These are phyloP conservation scores for Rousettus leschenaultii DNA, from an alignment of 2,113 vertebrate species.

Conservation along the genomic window DNA sequence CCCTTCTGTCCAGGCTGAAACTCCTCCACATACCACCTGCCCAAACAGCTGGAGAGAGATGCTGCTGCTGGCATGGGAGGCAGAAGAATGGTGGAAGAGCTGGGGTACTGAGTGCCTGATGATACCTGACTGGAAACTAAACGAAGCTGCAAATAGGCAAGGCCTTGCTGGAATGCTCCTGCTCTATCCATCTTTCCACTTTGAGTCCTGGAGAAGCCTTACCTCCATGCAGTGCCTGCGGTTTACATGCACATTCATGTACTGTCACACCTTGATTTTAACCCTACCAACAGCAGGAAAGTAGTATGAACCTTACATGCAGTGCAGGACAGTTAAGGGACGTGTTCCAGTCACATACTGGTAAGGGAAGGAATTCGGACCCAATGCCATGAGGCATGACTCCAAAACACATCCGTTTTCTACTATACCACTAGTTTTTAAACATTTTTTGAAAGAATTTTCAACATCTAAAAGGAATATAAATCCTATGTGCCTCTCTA, in stretches of 20 bases:
- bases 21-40: conserved; percentile 7
- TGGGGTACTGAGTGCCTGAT: accelerated
- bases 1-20: background rate
- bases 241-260: accelerated
- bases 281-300: background rate
- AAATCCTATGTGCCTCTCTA: background rate
- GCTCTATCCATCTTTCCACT: accelerated
- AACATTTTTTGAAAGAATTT: background rate
- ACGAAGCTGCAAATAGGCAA: background rate
- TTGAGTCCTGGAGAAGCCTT: background rate
- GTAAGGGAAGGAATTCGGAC: background rate
- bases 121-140: background rate
- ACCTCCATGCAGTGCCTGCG: accelerated
- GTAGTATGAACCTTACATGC: background rate
- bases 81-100: background rate
- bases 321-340: background rate
- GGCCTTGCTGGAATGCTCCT: accelerated
- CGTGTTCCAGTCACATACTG: background rate
- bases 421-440: background rate
- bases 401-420: background rate
- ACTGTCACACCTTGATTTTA: background rate
- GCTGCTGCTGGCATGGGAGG: background rate
- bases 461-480: background rate
- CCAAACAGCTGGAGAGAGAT: background rate
- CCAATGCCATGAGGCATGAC: background rate